Evolutionary conservation across 2,113 vertebrate species (phyloP), one percentile per base, ranked within the genome.

Genomic region (Tragelaphus scriptus): DNA sequence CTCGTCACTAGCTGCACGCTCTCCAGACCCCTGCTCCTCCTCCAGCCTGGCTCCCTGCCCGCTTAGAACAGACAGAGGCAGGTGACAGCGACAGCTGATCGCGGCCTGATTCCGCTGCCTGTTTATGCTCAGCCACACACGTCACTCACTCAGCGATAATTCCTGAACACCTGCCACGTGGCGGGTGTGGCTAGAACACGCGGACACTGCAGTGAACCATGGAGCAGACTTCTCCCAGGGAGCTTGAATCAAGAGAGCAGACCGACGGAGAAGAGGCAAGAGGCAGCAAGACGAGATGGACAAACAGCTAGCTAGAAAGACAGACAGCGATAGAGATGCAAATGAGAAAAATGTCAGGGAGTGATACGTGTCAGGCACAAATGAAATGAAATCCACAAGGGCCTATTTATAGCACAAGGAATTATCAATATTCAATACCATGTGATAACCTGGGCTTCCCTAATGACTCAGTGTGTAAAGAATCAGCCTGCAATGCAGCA

Each of bases 31-130:
- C 1, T 2, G 8, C 5, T 0, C 68, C 21, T 7, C 19, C 19
- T 44, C 26, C 13, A 44, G 5, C 68, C 79, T 7, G 3, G 56
- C 14, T 3, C 0, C 59, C 28, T 21, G 1, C 40, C 23, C 15
- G 0, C 0, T 1, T n/a, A 32, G 0, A 4, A 79, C 4, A 1
- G 21, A 3, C 1, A 16, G 21, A 28, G 7, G 30, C 7, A 51
- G 75, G 19, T 13, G 51, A 13, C 19, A 3, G 0, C 0, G 16
- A 77, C 55, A 2, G 68, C 68, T 16, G 21, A 17, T 14, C 5
- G 2, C 0, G 7, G 21, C 49, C 49, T 26, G 56, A 32, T 1
- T 0, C 13, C 7, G 1, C 47, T 12, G 40, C 55, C 49, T 68
- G 53, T 13, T 47, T 25, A 7, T 7, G n/a, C 53, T 12, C 80